Evolutionary conservation across 1,140 invertebrate genomes (phyloP).

Genomic region (Anoplolepis gracilipes): DNA sequence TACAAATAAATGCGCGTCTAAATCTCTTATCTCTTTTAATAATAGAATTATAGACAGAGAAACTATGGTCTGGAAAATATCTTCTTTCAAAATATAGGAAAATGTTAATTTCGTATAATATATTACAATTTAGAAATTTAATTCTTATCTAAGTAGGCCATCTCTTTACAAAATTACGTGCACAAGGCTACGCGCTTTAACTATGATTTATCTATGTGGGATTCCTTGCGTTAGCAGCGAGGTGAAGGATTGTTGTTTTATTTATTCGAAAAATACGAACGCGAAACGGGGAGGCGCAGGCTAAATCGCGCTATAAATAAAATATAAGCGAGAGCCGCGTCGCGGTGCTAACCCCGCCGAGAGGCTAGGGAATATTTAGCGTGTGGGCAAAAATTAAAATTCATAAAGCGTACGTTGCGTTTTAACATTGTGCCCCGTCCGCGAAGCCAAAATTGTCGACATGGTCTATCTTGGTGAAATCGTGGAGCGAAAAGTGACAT

Average conservation of each 20-base stretch:
- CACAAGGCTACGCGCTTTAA: not conserved
- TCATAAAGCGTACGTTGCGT: conserved; percentile 46
- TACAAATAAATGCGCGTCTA: too few species aligned
- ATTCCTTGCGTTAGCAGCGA: not conserved
- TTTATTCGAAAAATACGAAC: conserved; percentile 43
- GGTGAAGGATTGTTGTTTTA: conserved; percentile 32
- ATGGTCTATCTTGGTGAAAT: not conserved
- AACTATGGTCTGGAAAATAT: not conserved
- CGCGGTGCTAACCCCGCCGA: conserved; percentile 18
- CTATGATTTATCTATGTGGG: not conserved
- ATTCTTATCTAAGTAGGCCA: not conserved
- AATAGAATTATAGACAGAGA: not conserved
- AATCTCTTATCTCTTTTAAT: not conserved
- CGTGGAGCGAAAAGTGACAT: not conserved
- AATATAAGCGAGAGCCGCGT: conserved; percentile 37
- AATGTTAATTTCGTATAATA: not conserved
- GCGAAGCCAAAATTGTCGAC: conserved; percentile 1
- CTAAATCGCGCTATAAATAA: conserved; percentile 61
- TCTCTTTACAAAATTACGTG: not conserved
- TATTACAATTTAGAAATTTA: not conserved
- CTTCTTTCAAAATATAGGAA: not conserved
- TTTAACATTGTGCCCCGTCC: not conserved
- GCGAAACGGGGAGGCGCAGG: not conserved
- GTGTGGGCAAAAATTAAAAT: conserved; percentile 59
- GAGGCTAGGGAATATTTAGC: conserved; percentile 35